These are phyloP conservation scores for Fissipunctia ypsillon DNA, from an alignment of 2,888 invertebrate genomes.

Conservation along the genomic window DNA sequence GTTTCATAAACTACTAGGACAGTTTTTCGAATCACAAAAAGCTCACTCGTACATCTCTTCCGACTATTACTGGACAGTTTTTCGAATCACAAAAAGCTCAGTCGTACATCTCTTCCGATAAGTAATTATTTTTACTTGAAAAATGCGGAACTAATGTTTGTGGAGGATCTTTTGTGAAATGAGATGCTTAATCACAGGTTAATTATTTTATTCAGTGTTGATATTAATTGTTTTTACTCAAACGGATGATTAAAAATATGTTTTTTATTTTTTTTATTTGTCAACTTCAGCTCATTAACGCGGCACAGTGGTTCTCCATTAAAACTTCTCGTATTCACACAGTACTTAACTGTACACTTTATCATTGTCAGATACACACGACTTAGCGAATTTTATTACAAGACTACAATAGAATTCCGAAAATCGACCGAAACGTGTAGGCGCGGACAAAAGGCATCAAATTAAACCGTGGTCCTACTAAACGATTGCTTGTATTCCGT, in stretches of 20 bases:
- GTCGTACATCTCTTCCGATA: slow-evolving; percentile 26
- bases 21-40: too few relatives aligned
- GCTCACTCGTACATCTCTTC: too few relatives aligned
- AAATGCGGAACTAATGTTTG: not conserved
- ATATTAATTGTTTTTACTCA: not conserved
- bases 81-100: slow-evolving; percentile 16
- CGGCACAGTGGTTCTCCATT: not conserved
- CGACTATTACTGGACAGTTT: slow-evolving; percentile 48
- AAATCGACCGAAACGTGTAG: slow-evolving; percentile 32
- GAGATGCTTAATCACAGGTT: slow-evolving; percentile 13
- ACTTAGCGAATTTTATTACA: slow-evolving; percentile 24
- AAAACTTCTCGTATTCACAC: slow-evolving; percentile 16
- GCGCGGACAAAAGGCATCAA: slow-evolving; percentile 53
- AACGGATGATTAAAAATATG: not conserved
- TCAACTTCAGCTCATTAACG: not conserved
- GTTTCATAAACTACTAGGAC: too few relatives aligned
- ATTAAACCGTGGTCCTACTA: slow-evolving; percentile 49
- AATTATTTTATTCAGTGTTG: not conserved
- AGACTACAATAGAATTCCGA: slow-evolving; percentile 43
- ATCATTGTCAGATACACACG: slow-evolving; percentile 26
- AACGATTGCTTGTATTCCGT: slow-evolving; percentile 51
- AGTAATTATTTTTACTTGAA: slow-evolving; percentile 29
- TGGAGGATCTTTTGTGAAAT: slow-evolving; percentile 2
- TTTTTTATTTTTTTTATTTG: slow-evolving; percentile 5
- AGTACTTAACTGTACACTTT: slow-evolving; percentile 9